A percentile compares a stretch with the other conserved stretches of the same genome.
Evolutionary conservation across 2,888 invertebrate species (phyloP).

Genomic region (Leistus spinibarbis): DNA sequence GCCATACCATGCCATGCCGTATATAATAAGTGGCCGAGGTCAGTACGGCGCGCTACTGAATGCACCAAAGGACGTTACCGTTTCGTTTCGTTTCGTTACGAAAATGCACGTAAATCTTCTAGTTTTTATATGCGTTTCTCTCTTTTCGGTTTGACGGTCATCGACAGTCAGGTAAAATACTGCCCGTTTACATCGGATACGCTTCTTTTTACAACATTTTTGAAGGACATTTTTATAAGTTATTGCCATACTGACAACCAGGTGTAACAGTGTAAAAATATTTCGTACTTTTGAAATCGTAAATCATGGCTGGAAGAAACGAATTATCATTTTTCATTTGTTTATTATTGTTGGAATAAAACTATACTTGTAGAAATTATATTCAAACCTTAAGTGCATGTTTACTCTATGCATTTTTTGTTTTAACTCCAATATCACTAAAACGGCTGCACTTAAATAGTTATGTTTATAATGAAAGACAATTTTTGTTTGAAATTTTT

Average conservation of each 20-base stretch:
- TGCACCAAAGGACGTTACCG: background rate
- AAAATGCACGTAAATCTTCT: constrained; percentile 7
- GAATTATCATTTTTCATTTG: background rate
- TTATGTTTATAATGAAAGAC: too few relatives aligned
- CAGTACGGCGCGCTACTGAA: constrained; percentile 12
- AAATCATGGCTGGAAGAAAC: background rate
- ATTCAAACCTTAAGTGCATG: too few relatives aligned
- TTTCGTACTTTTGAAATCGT: background rate
- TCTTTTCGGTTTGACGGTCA: constrained; percentile 12
- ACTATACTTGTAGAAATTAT: too few relatives aligned
- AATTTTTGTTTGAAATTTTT: too few relatives aligned
- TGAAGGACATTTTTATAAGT: constrained; percentile 11
- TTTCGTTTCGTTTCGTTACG: too few relatives aligned
- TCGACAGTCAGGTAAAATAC: constrained; percentile 26
- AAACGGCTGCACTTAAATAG: too few relatives aligned
- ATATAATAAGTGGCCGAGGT: constrained; percentile 30
- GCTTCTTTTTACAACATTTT: background rate
- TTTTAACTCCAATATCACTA: too few relatives aligned
- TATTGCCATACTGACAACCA: constrained; percentile 18
- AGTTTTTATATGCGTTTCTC: constrained; percentile 5
- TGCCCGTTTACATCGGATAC: background rate
- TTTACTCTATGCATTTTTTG: too few relatives aligned
- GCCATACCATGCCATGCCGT: constrained; percentile 10
- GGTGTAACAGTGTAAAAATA: constrained; percentile 31
- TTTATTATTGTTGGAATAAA: too few relatives aligned